A percentile compares a stretch with the other conserved stretches of the same genome.
These are phyloP conservation scores for Stegodyphus dumicola DNA, from an alignment of 1,140 invertebrate species.

Conservation along the genomic window DNA sequence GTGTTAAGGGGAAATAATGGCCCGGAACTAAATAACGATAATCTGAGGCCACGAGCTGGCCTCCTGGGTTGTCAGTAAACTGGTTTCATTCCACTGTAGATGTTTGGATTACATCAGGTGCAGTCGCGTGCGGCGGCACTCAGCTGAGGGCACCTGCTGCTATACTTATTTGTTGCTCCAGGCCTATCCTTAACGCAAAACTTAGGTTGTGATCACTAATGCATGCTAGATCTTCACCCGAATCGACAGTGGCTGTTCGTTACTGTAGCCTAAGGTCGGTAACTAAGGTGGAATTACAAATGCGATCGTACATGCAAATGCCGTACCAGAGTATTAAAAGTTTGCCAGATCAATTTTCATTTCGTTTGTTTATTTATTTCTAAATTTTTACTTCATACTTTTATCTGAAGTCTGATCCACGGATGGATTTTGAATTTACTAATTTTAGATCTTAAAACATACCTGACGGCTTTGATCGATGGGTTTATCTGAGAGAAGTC, in stretches of 20 bases:
- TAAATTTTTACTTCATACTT: too few relatives aligned
- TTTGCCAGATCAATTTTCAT: too few relatives aligned
- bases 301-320: too few relatives aligned
- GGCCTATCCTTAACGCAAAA: neutral
- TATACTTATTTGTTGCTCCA: neutral
- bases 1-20: slow-evolving; percentile 21
- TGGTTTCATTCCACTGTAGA: slow-evolving; percentile 47
- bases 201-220: slow-evolving; percentile 35
- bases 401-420: too few relatives aligned
- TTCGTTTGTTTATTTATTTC: too few relatives aligned
- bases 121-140: slow-evolving; percentile 16
- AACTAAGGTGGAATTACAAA: neutral
- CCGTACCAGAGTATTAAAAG: too few relatives aligned
- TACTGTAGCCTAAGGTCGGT: neutral
- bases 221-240: neutral
- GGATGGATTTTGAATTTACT: too few relatives aligned
- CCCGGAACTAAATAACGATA: slow-evolving; percentile 35
- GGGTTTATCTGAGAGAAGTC: too few relatives aligned
- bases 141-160: slow-evolving; percentile 16
- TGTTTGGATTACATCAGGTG: slow-evolving; percentile 25
- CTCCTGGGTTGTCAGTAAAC: slow-evolving; percentile 25
- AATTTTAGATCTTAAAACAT: too few relatives aligned
- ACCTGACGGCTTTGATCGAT: too few relatives aligned
- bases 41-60: neutral
- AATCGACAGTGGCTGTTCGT: neutral